Conservation (phyloP, 2,888 invertebrate genomes). For the Icerya purchasi region DNA sequence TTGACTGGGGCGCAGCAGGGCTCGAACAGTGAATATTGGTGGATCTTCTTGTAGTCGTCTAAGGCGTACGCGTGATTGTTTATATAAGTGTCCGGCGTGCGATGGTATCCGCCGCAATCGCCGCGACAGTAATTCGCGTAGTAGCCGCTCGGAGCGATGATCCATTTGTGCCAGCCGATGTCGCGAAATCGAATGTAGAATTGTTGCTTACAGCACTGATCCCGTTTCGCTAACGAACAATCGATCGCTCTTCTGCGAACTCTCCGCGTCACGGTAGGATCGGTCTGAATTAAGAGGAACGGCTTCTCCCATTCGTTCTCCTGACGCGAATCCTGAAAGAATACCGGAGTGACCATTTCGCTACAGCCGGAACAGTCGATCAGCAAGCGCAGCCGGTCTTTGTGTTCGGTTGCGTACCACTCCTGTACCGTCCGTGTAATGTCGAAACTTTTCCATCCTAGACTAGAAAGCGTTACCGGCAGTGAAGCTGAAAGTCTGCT, state of each 20-base stretch:
- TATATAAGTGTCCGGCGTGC: slow-evolving; percentile 60
- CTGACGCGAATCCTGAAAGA: slow-evolving; percentile 23
- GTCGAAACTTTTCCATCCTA: slow-evolving; percentile 75
- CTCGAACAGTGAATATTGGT: slow-evolving; percentile 52
- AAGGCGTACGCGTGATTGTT: slow-evolving; percentile 71
- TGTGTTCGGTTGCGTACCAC: slow-evolving; percentile 38
- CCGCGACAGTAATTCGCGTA: slow-evolving; percentile 86
- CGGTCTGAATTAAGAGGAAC: slow-evolving; percentile 60
- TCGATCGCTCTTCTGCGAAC: slow-evolving; percentile 64
- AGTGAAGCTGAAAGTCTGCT: slow-evolving; percentile 35
- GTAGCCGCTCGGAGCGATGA: slow-evolving; percentile 73
- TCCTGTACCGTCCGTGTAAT: slow-evolving; percentile 51
- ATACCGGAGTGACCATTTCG: slow-evolving; percentile 41
- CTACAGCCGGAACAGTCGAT: slow-evolving; percentile 70
- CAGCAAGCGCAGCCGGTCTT: slow-evolving; percentile 46
- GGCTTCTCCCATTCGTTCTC: slow-evolving; percentile 44
- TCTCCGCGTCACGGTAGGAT: slow-evolving; percentile 41
- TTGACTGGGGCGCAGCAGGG: slow-evolving; percentile 83
- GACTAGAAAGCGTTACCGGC: slow-evolving; percentile 36
- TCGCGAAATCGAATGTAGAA: slow-evolving; percentile 81
- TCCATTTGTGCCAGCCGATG: slow-evolving; percentile 88
- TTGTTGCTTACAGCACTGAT: slow-evolving; percentile 69
- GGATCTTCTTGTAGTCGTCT: slow-evolving; percentile 64
- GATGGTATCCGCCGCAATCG: slow-evolving; percentile 53
- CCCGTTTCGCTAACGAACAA: slow-evolving; percentile 45